Evolutionary conservation across 2,888 invertebrate genomes (phyloP), one percentile per base, ranked within the genome.

Genomic region (Caenorhabditis drosophilae): DNA sequence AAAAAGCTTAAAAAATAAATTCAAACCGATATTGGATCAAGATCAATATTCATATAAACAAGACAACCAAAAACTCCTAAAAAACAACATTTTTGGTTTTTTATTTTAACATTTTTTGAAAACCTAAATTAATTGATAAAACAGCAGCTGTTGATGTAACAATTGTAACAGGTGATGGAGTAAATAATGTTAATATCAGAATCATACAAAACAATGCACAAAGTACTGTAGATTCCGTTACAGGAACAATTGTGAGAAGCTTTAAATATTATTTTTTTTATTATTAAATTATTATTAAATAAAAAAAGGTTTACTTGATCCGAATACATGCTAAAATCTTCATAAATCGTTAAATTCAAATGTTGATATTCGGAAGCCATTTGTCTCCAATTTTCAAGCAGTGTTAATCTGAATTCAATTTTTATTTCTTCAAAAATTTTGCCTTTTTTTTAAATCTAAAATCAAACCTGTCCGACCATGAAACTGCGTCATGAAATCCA

Each of bases 201-300:
- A 78, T 71, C 82, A 82, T 82, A 60, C 82, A 82, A 27, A 78
- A 35, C 7, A 82, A 53, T n/a, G 82, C 82, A 54, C 76, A 80
- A 56, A 74, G 48, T 18, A 83, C 82, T 12, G 82, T 82, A 40
- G 76, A 76, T 34, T 75, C 57, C 25, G 83, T 83, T 25, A 80
- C 81, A 4, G 81, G 79, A 0, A 80, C 80, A 52, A 82, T 82
- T 7, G 79, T 76, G 9, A 82, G 69, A 25, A 81, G 66, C 72
- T 79, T 70, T 16, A 70, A 61, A 25, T 16, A 23, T 12, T 22
- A 31, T 23, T 15, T 26, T 42, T 20, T 49, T n/a, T 11, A n/a
- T 31, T 31, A 9, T 31, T 31, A n/a, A n/a, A n/a, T n/a, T n/a
- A n/a, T n/a, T n/a, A n/a, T n/a, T n/a, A n/a, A n/a, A n/a, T n/a